These are phyloP conservation scores for Canis aureus DNA, from an alignment of 2,113 vertebrate species.

Conservation along the genomic window DNA sequence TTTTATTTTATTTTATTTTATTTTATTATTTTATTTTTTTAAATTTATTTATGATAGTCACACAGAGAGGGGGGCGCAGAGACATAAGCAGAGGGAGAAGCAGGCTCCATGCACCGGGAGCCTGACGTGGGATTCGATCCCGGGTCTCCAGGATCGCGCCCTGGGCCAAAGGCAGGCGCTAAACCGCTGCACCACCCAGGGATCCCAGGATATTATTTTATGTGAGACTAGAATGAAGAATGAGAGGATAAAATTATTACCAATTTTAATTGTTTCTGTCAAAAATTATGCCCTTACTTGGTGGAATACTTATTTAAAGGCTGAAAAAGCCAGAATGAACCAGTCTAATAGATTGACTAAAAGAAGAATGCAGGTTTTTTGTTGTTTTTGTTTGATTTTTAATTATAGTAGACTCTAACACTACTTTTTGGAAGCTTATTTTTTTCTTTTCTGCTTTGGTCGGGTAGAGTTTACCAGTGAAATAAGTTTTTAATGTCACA, in stretches of 20 bases:
- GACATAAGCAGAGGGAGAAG: too few relatives aligned
- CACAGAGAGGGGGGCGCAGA: too few relatives aligned
- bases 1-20: too few relatives aligned
- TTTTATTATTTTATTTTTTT: too few relatives aligned
- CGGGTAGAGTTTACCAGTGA: neutral
- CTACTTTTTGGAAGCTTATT: slow-evolving; percentile 14
- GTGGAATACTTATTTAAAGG: slow-evolving; percentile 16
- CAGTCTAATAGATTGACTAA: neutral
- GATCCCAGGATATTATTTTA: neutral
- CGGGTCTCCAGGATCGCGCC: too few relatives aligned
- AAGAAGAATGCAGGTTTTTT: neutral
- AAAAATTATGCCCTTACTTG: slow-evolving; percentile 18
- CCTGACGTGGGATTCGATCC: too few relatives aligned
- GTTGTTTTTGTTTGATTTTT: neutral
- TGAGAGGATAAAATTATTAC: slow-evolving; percentile 1
- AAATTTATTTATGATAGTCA: too few relatives aligned
- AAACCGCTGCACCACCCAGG: too few relatives aligned
- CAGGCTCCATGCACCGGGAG: too few relatives aligned
- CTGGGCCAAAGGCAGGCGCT: too few relatives aligned
- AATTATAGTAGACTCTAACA: neutral
- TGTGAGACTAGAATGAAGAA: slow-evolving; percentile 10
- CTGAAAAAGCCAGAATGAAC: neutral
- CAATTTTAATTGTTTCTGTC: neutral
- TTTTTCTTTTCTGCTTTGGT: neutral
- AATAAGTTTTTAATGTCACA: slow-evolving; percentile 24